Conservation (phyloP, 2,113 vertebrate genomes). For the Zeus faber region DNA sequence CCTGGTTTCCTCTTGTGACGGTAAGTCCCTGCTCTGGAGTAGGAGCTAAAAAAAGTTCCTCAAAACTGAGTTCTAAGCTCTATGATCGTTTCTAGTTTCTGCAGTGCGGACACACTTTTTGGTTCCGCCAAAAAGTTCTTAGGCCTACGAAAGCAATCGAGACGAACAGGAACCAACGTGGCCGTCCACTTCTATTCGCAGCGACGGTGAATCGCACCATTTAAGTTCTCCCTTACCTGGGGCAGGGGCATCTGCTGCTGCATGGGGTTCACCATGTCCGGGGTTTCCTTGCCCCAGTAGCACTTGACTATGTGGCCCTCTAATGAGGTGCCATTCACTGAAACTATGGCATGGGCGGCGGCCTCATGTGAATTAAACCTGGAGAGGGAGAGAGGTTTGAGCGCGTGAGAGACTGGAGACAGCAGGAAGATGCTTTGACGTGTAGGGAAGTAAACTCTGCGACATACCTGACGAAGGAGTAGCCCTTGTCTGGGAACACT, state of each 20-base stretch:
- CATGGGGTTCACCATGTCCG: conserved; percentile 88
- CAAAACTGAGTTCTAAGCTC: no score
- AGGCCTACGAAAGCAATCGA: no score
- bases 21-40: no score
- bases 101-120: no score
- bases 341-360: conserved; percentile 95
- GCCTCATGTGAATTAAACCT: conserved; percentile 96
- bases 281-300: conserved; percentile 97
- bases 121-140: no score
- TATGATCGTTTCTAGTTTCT: no score
- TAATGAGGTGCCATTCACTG: conserved; percentile 91
- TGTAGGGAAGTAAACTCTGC: background rate
- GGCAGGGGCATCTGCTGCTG: conserved; percentile 87
- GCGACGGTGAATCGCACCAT: no score
- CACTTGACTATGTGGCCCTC: conserved; percentile 96
- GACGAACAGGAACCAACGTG: no score
- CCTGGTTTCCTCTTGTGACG: no score
- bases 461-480: conserved; percentile 92
- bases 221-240: conserved; percentile 67
- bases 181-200: no score
- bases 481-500: conserved; percentile 98
- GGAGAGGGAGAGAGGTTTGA: conserved; percentile 29
- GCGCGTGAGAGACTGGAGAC: background rate
- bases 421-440: background rate
- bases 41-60: no score